Evolutionary conservation across 2,113 vertebrate genomes (phyloP), one percentile per base, ranked within the genome.

Genomic region (Triplophysa rosa): DNA sequence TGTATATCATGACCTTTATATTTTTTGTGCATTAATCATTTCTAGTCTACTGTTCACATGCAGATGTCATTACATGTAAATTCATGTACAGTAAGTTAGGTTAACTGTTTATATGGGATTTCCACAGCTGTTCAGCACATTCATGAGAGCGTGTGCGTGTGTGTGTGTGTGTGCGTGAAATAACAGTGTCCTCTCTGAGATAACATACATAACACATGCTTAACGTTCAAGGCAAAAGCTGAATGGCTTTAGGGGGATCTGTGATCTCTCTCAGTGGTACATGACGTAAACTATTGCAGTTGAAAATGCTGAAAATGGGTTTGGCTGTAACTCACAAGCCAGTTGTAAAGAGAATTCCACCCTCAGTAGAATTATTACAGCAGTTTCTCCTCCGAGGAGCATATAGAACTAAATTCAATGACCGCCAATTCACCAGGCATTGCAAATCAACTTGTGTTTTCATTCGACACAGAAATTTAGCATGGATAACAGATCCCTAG

Each of bases 51-150:
- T 64, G 42, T 11, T 64, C 61, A 40, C 64, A 64, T 21, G 37
- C 40, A 75, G 8, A 66, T n/a, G 1, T 52, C 29, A 63, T 21
- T 16, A 62, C 19, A 74, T 47, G 40, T 45, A 67, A 65, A 49
- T 21, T 45, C 16, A 74, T 45, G 37, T 47, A 47, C 71, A 47
- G 10, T 45, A 47, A 2, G 42, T 62, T 47, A 26, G 67, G 8
- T 58, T 21, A n/a, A 58, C 54, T n/a, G 19, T 58, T 58, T 29
- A 40, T 56, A 37, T 37, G 29, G 14, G 10, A 9, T 77, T 77
- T 80, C 84, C 85, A 86, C 72, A 85, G 83, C 71, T 78, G 65
- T 49, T 79, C 69, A 56, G 71, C 37, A 24, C 70, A 71, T 86
- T 62, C 56, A 49, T 71, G 16, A n/a, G 33, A 40, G 79, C 40